Evolutionary conservation across 2,888 invertebrate genomes (phyloP).

Genomic region (Plebejus argus): DNA sequence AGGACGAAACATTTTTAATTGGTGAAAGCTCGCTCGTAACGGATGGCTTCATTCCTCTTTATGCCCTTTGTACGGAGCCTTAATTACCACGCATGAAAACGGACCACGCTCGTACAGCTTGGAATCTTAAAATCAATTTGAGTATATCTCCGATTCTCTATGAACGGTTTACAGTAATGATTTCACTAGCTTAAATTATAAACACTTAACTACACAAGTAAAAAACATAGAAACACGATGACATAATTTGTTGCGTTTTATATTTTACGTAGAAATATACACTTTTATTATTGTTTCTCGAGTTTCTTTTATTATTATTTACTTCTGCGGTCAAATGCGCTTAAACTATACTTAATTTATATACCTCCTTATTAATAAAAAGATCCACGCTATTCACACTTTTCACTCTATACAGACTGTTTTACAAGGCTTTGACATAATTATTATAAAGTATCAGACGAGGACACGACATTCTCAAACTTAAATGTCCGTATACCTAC

Average conservation of each 20-base stretch:
- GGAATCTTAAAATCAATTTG: neutral
- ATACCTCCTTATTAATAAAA: neutral
- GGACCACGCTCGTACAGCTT: neutral
- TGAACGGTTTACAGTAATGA: neutral
- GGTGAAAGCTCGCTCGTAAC: slow-evolving; percentile 25
- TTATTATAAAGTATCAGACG: neutral
- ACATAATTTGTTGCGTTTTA: neutral
- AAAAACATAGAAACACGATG: slow-evolving; percentile 14
- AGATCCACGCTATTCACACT: neutral
- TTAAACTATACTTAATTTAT: slow-evolving; percentile 48
- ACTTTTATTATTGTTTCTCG: neutral
- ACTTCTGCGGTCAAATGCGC: slow-evolving; percentile 24
- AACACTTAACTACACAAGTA: slow-evolving; percentile 25
- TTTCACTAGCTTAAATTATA: neutral
- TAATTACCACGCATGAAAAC: slow-evolving; percentile 24
- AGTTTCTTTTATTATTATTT: too few species aligned
- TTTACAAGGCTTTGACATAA: neutral
- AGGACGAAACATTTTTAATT: slow-evolving; percentile 26
- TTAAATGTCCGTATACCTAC: too few species aligned
- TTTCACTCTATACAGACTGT: too few species aligned
- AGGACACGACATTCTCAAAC: neutral
- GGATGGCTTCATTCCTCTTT: slow-evolving; percentile 17
- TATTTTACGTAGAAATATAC: slow-evolving; percentile 1
- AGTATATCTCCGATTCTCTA: neutral
- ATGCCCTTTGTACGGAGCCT: slow-evolving; percentile 5